Percentiles rank a stretch among this genome's conserved stretches.
phyloP scores from a whole-genome alignment of 1,140 invertebrate genomes.

The Halesus radiatus region DNA sequence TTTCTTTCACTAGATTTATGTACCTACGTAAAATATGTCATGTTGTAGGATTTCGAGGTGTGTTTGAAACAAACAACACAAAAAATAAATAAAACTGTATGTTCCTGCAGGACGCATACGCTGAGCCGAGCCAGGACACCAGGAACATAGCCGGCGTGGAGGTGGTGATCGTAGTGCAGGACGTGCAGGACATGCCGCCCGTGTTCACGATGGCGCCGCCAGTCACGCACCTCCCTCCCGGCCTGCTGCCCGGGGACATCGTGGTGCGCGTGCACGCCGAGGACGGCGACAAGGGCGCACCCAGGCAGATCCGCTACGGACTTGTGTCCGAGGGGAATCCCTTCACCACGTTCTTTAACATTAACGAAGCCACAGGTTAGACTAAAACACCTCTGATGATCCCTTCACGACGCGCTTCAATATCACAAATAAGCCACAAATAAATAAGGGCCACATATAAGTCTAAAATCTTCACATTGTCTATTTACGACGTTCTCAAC shows the following conservation, averaged over 20 bases:
- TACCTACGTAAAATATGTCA: too few species aligned
- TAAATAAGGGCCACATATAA: too few species aligned
- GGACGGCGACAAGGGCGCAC: constrained; percentile 89
- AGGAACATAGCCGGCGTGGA: constrained; percentile 87
- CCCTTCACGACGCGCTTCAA: too few species aligned
- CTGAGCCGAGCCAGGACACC: constrained; percentile 83
- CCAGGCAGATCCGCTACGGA: constrained; percentile 85
- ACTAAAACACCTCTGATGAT: too few species aligned
- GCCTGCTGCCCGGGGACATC: constrained; percentile 76
- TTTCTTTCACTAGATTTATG: too few species aligned
- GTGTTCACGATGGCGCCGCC: constrained; percentile 86
- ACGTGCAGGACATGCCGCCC: constrained; percentile 89
- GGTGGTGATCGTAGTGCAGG: constrained; percentile 84
- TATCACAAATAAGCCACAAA: too few species aligned
- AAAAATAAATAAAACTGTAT: neutral
- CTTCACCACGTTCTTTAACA: constrained; percentile 86
- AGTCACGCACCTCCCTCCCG: constrained; percentile 78
- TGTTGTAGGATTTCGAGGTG: too few species aligned
- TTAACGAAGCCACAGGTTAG: constrained; percentile 85
- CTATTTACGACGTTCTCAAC: constrained; percentile 60
- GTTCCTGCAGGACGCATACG: constrained; percentile 82
- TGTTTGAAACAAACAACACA: too few species aligned
- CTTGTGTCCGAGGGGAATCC: constrained; percentile 86
- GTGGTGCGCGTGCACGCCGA: constrained; percentile 85
- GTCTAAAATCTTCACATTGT: too few species aligned